Evolutionary conservation across 1,140 invertebrate genomes (phyloP).

Genomic region (Atta colombica): DNA sequence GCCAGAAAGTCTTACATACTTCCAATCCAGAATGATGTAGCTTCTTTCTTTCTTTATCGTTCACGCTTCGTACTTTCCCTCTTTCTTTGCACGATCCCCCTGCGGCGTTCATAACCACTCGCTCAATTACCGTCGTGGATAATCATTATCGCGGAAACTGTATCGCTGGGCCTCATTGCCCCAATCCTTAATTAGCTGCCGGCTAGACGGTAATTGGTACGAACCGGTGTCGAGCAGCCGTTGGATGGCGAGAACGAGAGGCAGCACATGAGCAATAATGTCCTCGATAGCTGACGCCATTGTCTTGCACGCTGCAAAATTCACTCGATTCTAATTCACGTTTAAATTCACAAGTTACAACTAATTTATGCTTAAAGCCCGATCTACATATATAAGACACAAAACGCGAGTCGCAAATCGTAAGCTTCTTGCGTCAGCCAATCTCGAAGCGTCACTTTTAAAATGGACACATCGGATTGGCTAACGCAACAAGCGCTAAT

Average conservation of each 20-base stretch:
- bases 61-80: not conserved
- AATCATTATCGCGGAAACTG: slow-evolving; percentile 83
- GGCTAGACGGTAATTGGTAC: slow-evolving; percentile 80
- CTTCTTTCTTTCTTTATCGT: slow-evolving; percentile 13
- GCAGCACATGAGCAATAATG: slow-evolving; percentile 58
- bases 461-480: too few relatives aligned
- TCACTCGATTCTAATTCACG: not conserved
- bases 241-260: slow-evolving; percentile 69
- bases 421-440: too few relatives aligned
- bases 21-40: not conserved
- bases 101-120: slow-evolving; percentile 64
- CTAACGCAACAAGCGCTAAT: too few relatives aligned
- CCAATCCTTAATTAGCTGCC: slow-evolving; percentile 83
- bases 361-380: not conserved
- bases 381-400: too few relatives aligned
- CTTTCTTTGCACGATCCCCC: not conserved
- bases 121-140: slow-evolving; percentile 82
- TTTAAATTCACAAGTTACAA: not conserved
- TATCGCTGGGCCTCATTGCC: slow-evolving; percentile 82
- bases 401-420: too few relatives aligned
- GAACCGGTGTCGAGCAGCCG: slow-evolving; percentile 71
- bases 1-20: not conserved
- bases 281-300: not conserved
- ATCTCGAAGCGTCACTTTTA: too few relatives aligned
- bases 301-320: not conserved